Evolutionary conservation across 2,888 invertebrate species (phyloP), one percentile per base, ranked within the genome.

Genomic region (Ceriagrion tenellum): DNA sequence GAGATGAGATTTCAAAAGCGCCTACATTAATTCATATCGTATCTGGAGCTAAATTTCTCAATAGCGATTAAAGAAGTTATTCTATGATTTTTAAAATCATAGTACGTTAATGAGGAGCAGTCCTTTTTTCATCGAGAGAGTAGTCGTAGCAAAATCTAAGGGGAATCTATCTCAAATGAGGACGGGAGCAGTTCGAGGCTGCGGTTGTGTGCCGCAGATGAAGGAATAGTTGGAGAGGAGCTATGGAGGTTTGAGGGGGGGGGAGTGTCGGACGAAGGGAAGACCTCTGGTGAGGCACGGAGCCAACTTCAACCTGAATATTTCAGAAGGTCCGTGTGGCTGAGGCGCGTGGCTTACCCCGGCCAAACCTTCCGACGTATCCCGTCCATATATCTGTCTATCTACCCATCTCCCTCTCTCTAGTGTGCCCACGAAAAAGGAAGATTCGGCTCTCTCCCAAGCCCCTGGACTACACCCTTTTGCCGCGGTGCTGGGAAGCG

Each of bases 251-350:
- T 20, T 20, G 91, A 30, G 47, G 26, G 35, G 47, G 23, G 56
- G 30, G 35, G 18, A 30, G 23, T 30, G 91, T 63, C 93, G 74
- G 93, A 93, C 93, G 69, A 69, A 47, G 40, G 40, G 93, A 81
- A 81, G 35, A 93, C 93, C 93, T 55, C 69, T 93, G 93, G 93
- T 69, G 93, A 93, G 93, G 93, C 93, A 93, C 40, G 69, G 69
- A 69, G 93, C 93, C 93, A 93, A 93, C 93, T 93, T 93, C 69
- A 63, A 47, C 93, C 63, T 93, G 93, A 93, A 93, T 93, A 93
- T 93, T 93, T 93, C 63, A 93, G n/a, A 74, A 63, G 93, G 59
- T 93, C 93, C 93, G 74, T 93, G 93, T 93, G 91, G 91, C 40
- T 63, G 74, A 93, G 93, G 63, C 69, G 93, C 93, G 93, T 93